Evolutionary conservation across 2,888 invertebrate species (phyloP).

Genomic region (Smittia aterrima): DNA sequence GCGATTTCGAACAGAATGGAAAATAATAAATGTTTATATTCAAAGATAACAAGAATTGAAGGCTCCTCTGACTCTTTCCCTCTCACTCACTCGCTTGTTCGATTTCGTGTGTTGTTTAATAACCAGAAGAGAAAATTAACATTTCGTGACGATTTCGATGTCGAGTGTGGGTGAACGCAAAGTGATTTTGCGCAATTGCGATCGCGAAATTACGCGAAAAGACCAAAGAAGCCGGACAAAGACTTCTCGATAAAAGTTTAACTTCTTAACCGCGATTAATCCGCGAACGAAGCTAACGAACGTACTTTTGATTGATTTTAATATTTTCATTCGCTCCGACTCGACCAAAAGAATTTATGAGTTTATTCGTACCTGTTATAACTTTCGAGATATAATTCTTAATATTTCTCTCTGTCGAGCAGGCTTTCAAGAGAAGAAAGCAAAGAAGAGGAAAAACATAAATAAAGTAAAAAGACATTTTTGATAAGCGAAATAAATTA

Average conservation of each 20-base stretch:
- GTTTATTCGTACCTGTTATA: constrained; percentile 22
- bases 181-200: too few relatives aligned
- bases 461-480: constrained; percentile 42
- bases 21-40: constrained; percentile 40
- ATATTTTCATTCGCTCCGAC: constrained; percentile 1
- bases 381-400: constrained; percentile 9
- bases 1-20: not conserved
- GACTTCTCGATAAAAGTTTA: not conserved
- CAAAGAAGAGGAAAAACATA: constrained; percentile 34
- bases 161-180: not conserved
- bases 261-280: not conserved
- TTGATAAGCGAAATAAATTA: constrained; percentile 42
- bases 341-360: not conserved
- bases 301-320: constrained; percentile 17
- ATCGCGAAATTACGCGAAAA: too few relatives aligned
- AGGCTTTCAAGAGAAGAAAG: not conserved
- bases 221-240: not conserved
- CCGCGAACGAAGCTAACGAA: not conserved
- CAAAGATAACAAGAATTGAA: constrained; percentile 23
- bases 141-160: not conserved
- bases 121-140: not conserved
- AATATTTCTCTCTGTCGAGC: not conserved
- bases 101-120: not conserved
- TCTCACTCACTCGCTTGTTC: too few relatives aligned
- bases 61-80: too few relatives aligned